These are phyloP conservation scores for Heliconius nattereri DNA, from an alignment of 1,140 invertebrate genomes.

Conservation along the genomic window DNA sequence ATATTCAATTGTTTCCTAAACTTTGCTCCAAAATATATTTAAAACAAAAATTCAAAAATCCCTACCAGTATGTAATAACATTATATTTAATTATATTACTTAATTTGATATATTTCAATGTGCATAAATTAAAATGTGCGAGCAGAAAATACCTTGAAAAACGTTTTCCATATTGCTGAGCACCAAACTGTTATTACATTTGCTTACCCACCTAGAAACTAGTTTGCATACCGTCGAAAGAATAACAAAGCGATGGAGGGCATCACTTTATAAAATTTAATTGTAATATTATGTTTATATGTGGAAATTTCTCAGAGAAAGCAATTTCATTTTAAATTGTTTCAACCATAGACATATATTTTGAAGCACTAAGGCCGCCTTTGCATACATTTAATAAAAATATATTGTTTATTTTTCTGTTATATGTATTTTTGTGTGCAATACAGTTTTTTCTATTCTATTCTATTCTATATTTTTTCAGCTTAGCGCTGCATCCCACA, in stretches of 20 bases:
- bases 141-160: neutral
- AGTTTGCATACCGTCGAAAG: constrained; percentile 24
- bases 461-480: too few species aligned
- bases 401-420: too few species aligned
- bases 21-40: too few species aligned
- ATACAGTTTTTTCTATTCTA: too few species aligned
- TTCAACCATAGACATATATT: too few species aligned
- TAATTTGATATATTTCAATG: neutral
- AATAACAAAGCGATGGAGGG: constrained; percentile 18
- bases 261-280: neutral
- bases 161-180: constrained; percentile 4
- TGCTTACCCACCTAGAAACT: constrained; percentile 22
- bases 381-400: too few species aligned
- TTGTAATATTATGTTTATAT: constrained; percentile 7
- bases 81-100: neutral
- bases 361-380: too few species aligned
- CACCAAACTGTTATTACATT: constrained; percentile 22
- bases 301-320: neutral
- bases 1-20: too few species aligned
- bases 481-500: too few species aligned
- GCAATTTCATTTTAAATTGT: neutral
- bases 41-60: neutral
- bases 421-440: too few species aligned
- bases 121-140: constrained; percentile 4
- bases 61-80: neutral